Percentiles rank a stretch among this genome's conserved stretches.
phyloP scores from a whole-genome alignment of 2,113 vertebrate species.

The Myxocyprinus asiaticus region DNA sequence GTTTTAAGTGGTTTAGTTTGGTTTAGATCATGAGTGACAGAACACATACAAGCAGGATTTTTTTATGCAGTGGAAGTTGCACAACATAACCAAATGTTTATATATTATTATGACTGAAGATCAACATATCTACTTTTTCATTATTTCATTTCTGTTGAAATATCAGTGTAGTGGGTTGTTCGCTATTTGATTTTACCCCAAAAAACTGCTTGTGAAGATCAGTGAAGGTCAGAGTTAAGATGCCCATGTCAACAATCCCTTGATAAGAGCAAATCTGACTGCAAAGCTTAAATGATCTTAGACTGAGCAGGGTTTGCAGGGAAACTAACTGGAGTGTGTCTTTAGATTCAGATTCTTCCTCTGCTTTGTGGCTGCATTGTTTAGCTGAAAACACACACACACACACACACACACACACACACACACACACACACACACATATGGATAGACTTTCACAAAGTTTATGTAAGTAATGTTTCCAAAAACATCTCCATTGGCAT shows the following conservation, averaged over 20 bases:
- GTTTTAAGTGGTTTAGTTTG: neutral
- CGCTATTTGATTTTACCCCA: no score
- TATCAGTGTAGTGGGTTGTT: no score
- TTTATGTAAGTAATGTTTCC: no score
- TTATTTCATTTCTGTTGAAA: no score
- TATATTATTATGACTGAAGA: no score
- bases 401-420: no score
- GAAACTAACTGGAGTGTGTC: neutral
- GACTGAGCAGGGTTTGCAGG: slow-evolving; percentile 7
- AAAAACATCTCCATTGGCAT: no score
- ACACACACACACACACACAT: no score
- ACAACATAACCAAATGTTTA: no score
- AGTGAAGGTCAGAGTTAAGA: slow-evolving; percentile 8
- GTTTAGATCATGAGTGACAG: neutral
- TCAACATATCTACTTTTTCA: no score
- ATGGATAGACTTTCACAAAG: neutral
- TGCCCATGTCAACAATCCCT: slow-evolving; percentile 1
- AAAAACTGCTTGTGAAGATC: neutral
- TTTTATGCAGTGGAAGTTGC: neutral
- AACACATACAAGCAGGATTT: neutral
- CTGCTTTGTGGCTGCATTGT: slow-evolving; percentile 15
- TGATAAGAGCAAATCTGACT: slow-evolving; percentile 8
- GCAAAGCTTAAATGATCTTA: neutral
- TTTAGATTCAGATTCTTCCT: slow-evolving; percentile 1
- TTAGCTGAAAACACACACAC: neutral